Conservation (phyloP, 23 tunicate species). For the Styela plicata region DNA sequence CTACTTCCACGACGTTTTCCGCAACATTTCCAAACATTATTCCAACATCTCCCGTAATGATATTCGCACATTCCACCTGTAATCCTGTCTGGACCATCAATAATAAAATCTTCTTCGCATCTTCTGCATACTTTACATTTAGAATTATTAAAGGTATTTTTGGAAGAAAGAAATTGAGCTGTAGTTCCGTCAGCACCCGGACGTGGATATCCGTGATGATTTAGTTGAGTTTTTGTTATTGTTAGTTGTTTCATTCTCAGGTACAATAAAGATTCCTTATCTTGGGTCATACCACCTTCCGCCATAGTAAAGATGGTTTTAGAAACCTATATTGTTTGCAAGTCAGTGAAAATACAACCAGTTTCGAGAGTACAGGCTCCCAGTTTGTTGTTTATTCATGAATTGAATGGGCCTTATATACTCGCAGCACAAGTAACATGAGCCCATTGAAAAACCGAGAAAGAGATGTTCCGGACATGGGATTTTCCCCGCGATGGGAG, state of each 20-base stretch:
- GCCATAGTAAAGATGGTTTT: too few species aligned
- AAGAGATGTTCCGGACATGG: too few species aligned
- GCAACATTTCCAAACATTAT: constrained; percentile 60
- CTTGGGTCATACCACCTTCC: too few species aligned
- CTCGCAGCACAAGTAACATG: too few species aligned
- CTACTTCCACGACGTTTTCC: constrained; percentile 41
- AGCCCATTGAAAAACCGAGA: too few species aligned
- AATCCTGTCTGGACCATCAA: neutral
- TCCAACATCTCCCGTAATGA: constrained; percentile 12
- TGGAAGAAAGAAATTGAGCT: neutral
- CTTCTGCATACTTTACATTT: neutral
- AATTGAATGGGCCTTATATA: too few species aligned
- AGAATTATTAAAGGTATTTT: neutral
- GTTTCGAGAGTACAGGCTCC: too few species aligned
- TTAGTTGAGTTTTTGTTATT: neutral
- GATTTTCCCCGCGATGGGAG: too few species aligned
- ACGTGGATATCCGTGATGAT: neutral
- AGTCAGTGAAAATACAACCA: too few species aligned
- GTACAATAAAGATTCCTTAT: too few species aligned
- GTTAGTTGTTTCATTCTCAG: neutral
- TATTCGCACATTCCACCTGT: neutral
- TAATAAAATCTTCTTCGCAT: neutral
- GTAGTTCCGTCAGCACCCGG: neutral
- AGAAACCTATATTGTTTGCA: too few species aligned
- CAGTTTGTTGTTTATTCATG: too few species aligned